Percentiles rank a stretch among this genome's conserved stretches.
These are phyloP conservation scores for Tridacna crocea DNA, from an alignment of 2,888 invertebrate species.

Conservation along the genomic window DNA sequence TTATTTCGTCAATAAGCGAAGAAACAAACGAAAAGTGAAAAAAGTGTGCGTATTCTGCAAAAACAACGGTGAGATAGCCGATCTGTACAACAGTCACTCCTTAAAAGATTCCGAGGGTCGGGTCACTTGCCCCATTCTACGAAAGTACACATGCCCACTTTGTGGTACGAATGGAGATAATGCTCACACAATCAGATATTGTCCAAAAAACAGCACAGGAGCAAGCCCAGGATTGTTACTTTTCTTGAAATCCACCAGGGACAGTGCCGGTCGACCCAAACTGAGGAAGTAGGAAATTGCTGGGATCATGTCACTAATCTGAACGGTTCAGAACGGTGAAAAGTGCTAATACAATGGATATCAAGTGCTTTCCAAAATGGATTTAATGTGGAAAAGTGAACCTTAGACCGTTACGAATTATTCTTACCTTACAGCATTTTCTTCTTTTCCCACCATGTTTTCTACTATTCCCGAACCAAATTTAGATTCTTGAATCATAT, in stretches of 20 bases:
- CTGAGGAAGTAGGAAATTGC: not conserved
- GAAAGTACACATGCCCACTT: conserved; percentile 89
- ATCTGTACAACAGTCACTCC: conserved; percentile 88
- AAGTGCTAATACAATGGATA: not conserved
- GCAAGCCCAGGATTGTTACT: conserved; percentile 25
- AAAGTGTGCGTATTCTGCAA: conserved; percentile 90
- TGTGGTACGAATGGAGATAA: conserved; percentile 89
- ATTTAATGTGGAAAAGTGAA: not conserved
- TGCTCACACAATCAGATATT: conserved; percentile 92
- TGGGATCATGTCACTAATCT: not conserved
- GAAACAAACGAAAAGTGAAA: conserved; percentile 54
- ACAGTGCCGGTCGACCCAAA: not conserved
- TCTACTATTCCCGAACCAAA: not conserved
- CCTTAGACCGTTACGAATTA: not conserved
- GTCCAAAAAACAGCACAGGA: conserved; percentile 82
- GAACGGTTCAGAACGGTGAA: not conserved
- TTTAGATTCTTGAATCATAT: too few species aligned
- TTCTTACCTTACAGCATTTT: too few species aligned
- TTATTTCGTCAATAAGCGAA: conserved; percentile 55
- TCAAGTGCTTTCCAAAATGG: not conserved
- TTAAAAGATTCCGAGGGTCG: conserved; percentile 89
- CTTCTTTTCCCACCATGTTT: not conserved
- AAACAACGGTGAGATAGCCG: conserved; percentile 90
- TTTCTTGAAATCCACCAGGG: conserved; percentile 1
- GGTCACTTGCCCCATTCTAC: conserved; percentile 89